phyloP scores from a whole-genome alignment of 1,140 invertebrate species.

The Ladona fulva region DNA sequence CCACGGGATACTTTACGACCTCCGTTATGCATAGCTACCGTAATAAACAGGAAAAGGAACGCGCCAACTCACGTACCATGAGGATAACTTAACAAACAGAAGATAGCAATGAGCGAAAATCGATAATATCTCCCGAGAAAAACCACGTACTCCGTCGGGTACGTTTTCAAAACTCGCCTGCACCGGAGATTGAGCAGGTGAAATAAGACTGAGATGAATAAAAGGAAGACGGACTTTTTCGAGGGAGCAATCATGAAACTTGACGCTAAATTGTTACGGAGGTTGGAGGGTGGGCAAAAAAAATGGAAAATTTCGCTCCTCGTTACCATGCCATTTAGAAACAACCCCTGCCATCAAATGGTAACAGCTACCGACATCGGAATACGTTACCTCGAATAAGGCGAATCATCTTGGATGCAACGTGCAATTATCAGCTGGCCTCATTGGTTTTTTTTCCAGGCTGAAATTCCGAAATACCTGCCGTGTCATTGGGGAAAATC shows the following conservation, averaged over 20 bases:
- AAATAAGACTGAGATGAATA: not conserved
- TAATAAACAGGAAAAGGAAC: not conserved
- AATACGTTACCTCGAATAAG: not conserved
- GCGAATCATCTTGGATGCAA: not conserved
- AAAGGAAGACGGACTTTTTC: not conserved
- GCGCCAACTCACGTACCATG: no score
- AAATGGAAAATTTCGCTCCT: not conserved
- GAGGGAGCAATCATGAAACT: not conserved
- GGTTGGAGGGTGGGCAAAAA: not conserved
- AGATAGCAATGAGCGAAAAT: not conserved
- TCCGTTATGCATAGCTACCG: not conserved
- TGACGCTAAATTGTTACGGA: not conserved
- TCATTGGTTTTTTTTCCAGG: not conserved
- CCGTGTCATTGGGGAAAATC: not conserved
- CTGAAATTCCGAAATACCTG: not conserved
- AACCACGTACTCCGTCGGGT: not conserved
- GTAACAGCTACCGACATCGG: not conserved
- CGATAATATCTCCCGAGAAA: not conserved
- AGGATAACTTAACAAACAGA: no score
- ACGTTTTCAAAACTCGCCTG: not conserved
- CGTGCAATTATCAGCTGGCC: not conserved
- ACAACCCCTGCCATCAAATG: not conserved
- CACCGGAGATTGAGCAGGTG: not conserved
- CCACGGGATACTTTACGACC: not conserved
- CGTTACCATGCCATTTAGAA: not conserved